Evolutionary conservation across 2,888 invertebrate genomes (phyloP), one percentile per base, ranked within the genome.

Genomic region (Caenorhabditis drosophilae): DNA sequence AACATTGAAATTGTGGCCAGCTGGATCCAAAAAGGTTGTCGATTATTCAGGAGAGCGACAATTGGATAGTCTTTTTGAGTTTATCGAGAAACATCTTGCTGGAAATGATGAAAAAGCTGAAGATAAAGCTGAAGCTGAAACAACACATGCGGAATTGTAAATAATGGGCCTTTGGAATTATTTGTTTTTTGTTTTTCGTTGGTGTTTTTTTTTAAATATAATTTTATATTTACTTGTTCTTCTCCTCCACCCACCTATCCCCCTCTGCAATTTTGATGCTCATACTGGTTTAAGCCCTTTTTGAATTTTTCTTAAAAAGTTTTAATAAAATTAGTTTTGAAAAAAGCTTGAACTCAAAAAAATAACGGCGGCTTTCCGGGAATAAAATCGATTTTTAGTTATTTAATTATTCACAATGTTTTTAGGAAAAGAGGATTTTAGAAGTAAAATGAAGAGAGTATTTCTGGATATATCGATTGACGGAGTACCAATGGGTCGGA

Each of bases 41-140:
- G 93, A 95, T 83, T 98, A 92, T 88, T 91, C 90, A 82, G 93
- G 95, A 66, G 94, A 94, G 84, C 89, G 97, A 84, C 95, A 93
- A 76, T 87, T 96, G 75, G 93, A 92, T 77, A 95, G 89, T 56
- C 88, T 98, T 83, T 88, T 89, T 62, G 92, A 93, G 86, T 98
- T 97, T 87, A 87, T 97, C 63, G 50, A 59, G 31, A 59, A 55
- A 44, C 25, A 51, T 23, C 40, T 52, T 20, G 22, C 25, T 9
- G 41, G 48, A 46, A 46, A 49, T 45, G 57, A 57, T 6, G 20
- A 50, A 16, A 41, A 25, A 11, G 12, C 4, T 20, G 48, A 48
- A 9, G 48, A 48, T 2, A 23, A 34, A 18, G 48, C 22, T 23
- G n/a, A n/a, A n/a, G n/a, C n/a, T n/a, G n/a, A n/a, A n/a, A n/a